Percentiles rank a stretch among this genome's conserved stretches.
phyloP scores from a whole-genome alignment of 1,140 invertebrate species.

The Drosophila sp. region DNA sequence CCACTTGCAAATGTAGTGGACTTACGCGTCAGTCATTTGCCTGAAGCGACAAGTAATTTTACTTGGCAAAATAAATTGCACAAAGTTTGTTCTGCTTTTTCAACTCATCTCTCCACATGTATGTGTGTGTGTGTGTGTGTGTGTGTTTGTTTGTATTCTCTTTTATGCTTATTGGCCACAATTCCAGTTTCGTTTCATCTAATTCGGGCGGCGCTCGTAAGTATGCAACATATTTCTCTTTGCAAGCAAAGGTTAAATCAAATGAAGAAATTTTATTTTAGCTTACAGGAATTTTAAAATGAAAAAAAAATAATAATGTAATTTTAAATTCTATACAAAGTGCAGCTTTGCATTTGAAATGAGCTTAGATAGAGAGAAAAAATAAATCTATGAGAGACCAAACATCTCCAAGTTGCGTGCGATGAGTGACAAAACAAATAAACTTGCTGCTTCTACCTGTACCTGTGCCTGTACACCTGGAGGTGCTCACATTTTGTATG shows the following conservation, averaged over 20 bases:
- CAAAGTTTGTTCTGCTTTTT: conserved; percentile 55
- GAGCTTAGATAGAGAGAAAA: conserved; percentile 18
- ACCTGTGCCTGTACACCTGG: neutral
- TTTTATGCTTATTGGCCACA: conserved; percentile 61
- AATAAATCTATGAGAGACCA: neutral
- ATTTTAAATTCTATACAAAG: conserved; percentile 40
- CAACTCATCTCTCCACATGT: conserved; percentile 20
- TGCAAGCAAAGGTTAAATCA: neutral
- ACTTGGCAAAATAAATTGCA: conserved; percentile 80
- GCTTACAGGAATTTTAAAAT: neutral
- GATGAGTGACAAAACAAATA: conserved; percentile 69
- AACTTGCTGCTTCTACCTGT: conserved; percentile 40
- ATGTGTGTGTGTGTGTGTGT: conserved; percentile 18
- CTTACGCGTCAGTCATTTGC: conserved; percentile 42
- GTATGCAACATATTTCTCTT: neutral
- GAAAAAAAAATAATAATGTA: neutral
- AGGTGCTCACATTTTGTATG: conserved; percentile 65
- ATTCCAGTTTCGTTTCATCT: conserved; percentile 60
- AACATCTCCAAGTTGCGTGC: too few species aligned
- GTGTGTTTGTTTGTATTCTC: conserved; percentile 12
- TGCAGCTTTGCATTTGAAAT: conserved; percentile 62
- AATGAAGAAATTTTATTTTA: neutral
- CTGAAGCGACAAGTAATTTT: conserved; percentile 80
- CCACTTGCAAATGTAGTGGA: conserved; percentile 24
- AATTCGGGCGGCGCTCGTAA: conserved; percentile 21